Evolutionary conservation across 2,888 invertebrate species (phyloP).

Genomic region (Nowickia ferox): DNA sequence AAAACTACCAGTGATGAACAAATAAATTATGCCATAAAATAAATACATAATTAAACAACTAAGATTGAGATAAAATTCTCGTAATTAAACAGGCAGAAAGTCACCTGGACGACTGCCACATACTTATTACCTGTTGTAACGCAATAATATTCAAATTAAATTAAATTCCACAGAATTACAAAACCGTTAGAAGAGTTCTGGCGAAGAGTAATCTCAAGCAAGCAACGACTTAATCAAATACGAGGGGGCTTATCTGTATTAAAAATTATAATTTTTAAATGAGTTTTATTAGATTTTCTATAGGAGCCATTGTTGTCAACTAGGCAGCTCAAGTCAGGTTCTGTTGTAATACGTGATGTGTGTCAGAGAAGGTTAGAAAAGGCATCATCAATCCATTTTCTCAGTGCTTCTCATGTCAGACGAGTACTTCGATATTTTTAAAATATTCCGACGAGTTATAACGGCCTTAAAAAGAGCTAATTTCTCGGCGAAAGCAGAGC

Average conservation of each 20-base stretch:
- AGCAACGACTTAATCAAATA: background rate
- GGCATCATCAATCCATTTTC: too few species aligned
- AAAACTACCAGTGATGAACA: slow-evolving; percentile 22
- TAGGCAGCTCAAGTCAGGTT: too few species aligned
- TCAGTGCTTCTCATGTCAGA: too few species aligned
- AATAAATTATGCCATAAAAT: slow-evolving; percentile 65
- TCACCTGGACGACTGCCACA: background rate
- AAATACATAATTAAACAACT: slow-evolving; percentile 37
- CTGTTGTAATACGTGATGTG: too few species aligned
- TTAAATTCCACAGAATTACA: background rate
- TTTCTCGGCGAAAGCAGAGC: too few species aligned
- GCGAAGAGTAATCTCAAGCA: background rate
- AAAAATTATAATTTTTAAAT: too few species aligned
- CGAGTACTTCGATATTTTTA: too few species aligned
- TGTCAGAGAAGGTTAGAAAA: too few species aligned
- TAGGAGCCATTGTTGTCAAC: too few species aligned
- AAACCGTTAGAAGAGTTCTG: background rate
- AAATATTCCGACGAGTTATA: too few species aligned
- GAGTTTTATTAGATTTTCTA: too few species aligned
- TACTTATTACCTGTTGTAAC: background rate
- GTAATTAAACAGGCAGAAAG: background rate
- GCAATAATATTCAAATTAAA: background rate
- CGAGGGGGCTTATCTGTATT: background rate
- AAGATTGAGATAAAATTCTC: slow-evolving; percentile 45
- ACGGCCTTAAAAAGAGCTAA: too few species aligned